Conservation (phyloP, 2,113 vertebrate species). For the Chionomys nivalis region DNA sequence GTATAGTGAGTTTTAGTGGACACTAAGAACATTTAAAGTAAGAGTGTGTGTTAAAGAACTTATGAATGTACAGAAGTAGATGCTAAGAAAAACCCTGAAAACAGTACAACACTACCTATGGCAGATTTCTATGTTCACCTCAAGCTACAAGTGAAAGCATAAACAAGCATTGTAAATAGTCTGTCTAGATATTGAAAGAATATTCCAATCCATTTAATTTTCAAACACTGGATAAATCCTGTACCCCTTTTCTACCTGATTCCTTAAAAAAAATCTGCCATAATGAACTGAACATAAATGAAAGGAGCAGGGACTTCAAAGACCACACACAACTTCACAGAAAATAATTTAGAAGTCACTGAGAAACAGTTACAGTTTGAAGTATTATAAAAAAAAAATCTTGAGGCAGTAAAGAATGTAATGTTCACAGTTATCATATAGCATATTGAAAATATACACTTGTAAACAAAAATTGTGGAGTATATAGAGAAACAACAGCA, state of each 20-base stretch:
- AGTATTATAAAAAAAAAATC: no score
- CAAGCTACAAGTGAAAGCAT: neutral
- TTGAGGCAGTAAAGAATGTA: neutral
- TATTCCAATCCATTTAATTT: neutral
- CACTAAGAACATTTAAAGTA: neutral
- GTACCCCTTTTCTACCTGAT: neutral
- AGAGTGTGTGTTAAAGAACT: accelerated
- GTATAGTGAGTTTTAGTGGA: neutral
- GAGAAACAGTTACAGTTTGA: neutral
- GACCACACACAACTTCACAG: neutral
- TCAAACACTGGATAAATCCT: no score
- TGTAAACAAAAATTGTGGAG: neutral
- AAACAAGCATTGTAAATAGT: neutral
- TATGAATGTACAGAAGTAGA: neutral
- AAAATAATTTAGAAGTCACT: neutral
- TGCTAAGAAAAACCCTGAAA: neutral
- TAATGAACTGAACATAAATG: neutral
- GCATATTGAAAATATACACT: neutral
- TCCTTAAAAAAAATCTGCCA: neutral
- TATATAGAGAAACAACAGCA: neutral
- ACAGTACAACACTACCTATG: neutral
- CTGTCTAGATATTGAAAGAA: neutral
- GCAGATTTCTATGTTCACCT: neutral
- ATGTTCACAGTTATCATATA: neutral
- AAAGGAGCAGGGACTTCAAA: neutral